Evolutionary conservation across 2,797 vertebrate genomes (phyloP).

Genomic region (Poeciliopsis presidionis): DNA sequence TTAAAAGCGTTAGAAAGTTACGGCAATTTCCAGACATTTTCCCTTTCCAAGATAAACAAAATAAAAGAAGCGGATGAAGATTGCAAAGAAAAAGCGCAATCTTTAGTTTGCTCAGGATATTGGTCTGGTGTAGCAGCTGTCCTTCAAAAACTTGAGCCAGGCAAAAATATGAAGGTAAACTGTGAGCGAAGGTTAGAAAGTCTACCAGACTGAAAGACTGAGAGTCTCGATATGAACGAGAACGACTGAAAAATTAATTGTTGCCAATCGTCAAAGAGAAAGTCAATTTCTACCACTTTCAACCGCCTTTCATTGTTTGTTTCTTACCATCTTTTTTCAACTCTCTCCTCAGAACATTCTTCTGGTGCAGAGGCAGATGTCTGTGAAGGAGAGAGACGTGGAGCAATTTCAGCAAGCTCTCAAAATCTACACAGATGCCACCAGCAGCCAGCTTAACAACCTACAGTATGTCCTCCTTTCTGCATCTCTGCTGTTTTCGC

Average conservation of each 20-base stretch:
- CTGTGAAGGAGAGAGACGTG: conserved; percentile 83
- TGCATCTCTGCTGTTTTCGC: conserved; percentile 19
- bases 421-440: conserved; percentile 86
- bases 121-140: not conserved
- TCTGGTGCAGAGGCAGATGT: conserved; percentile 90
- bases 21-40: not conserved
- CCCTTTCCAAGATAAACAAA: not conserved
- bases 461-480: conserved; percentile 83
- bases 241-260: not conserved
- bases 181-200: not conserved
- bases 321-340: not conserved
- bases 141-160: not conserved
- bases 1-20: too few relatives aligned
- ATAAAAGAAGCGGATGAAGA: not conserved
- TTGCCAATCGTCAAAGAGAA: not conserved
- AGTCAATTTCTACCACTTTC: not conserved
- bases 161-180: not conserved
- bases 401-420: conserved; percentile 87
- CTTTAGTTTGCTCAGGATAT: not conserved
- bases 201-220: not conserved
- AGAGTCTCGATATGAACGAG: not conserved
- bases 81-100: not conserved
- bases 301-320: too few relatives aligned
- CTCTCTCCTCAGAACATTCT: conserved; percentile 85
- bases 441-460: conserved; percentile 85